These are phyloP conservation scores for Atta cephalotes DNA, from an alignment of 1,140 invertebrate species.

Conservation along the genomic window DNA sequence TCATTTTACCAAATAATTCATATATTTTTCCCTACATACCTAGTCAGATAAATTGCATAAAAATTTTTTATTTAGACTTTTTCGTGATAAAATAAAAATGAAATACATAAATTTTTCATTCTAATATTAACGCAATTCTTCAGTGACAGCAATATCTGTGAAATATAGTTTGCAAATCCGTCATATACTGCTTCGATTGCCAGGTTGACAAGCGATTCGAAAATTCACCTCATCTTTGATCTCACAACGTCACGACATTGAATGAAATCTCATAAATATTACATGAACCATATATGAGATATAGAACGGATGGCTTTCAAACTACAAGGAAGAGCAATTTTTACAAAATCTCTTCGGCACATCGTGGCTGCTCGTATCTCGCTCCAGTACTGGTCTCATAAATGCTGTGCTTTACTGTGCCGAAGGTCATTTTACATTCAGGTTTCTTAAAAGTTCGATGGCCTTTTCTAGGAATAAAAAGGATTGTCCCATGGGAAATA, in stretches of 20 bases:
- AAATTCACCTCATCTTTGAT: conserved; percentile 51
- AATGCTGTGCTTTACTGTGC: conserved; percentile 24
- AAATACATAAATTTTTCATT: neutral
- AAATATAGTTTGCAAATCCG: conserved; percentile 11
- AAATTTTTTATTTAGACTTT: conserved; percentile 3
- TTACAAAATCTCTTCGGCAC: conserved; percentile 48
- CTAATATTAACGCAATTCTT: neutral
- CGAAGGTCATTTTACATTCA: conserved; percentile 15
- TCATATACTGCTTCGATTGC: conserved; percentile 10
- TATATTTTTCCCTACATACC: neutral
- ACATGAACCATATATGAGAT: conserved; percentile 22
- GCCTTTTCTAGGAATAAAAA: conserved; percentile 31
- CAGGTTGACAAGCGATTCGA: conserved; percentile 11
- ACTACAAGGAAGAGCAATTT: conserved; percentile 37
- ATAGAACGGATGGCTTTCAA: conserved; percentile 53
- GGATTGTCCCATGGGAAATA: conserved; percentile 57
- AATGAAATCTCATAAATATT: conserved; percentile 60
- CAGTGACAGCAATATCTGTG: neutral
- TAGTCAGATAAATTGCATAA: neutral
- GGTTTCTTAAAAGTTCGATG: conserved; percentile 48
- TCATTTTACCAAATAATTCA: conserved; percentile 41
- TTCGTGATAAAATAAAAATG: conserved; percentile 10
- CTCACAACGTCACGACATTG: conserved; percentile 7
- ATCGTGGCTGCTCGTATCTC: conserved; percentile 1
- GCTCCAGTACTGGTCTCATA: conserved; percentile 34